Conservation (phyloP, 2,888 invertebrate species). For the Ectemnius cavifrons region DNA sequence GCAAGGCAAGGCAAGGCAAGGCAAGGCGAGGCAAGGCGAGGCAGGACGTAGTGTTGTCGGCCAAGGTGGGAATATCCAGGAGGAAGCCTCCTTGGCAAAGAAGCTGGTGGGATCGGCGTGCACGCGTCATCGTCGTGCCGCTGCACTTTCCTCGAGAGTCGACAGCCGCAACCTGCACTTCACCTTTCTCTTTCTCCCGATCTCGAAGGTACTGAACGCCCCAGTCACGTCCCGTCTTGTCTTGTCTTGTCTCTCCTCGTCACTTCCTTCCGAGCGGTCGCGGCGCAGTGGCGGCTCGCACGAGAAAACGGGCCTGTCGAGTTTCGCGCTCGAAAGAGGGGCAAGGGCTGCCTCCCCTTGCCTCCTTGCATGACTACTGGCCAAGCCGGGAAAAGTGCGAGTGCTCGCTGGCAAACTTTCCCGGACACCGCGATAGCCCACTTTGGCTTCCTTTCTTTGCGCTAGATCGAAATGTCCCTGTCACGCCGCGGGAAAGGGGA, state of each 20-base stretch:
- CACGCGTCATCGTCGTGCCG: constrained; percentile 58
- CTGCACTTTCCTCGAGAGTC: constrained; percentile 71
- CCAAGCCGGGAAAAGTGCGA: constrained; percentile 4
- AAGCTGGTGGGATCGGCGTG: constrained; percentile 38
- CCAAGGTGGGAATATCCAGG: constrained; percentile 35
- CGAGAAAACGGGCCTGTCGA: too few species aligned
- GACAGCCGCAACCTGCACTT: constrained; percentile 64
- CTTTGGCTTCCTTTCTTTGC: constrained; percentile 6
- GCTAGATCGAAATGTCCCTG: background rate
- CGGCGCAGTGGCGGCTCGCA: too few species aligned
- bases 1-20: constrained; percentile 34
- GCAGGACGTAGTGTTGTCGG: constrained; percentile 24
- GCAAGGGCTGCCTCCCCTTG: too few species aligned
- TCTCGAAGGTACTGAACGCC: constrained; percentile 54
- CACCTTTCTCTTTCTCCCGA: constrained; percentile 74
- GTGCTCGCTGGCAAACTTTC: background rate
- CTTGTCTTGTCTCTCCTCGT: background rate
- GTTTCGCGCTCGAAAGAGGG: too few species aligned
- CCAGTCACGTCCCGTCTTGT: constrained; percentile 41
- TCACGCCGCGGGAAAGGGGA: too few species aligned
- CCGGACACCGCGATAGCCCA: constrained; percentile 1
- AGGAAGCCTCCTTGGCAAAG: constrained; percentile 23
- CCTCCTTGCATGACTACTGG: too few species aligned
- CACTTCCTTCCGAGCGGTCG: too few species aligned
- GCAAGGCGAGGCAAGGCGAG: constrained; percentile 36